Conservation (phyloP, 2,888 invertebrate species). For the Catocala nupta region DNA sequence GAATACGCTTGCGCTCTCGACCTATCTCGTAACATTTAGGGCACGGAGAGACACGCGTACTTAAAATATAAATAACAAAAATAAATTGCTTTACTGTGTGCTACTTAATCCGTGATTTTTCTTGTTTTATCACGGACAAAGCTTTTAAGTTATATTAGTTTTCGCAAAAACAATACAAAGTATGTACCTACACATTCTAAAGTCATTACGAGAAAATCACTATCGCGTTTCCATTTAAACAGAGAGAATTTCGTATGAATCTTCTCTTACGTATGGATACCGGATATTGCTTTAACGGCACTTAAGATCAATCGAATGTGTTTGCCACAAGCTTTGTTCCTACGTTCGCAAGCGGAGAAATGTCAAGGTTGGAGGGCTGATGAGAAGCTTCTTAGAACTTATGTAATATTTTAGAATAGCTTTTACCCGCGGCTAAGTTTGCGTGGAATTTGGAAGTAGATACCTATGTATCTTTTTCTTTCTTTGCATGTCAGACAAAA, state of each 20-base stretch:
- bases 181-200: background rate
- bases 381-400: constrained; percentile 25
- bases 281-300: constrained; percentile 21
- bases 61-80: constrained; percentile 26
- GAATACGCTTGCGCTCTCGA: constrained; percentile 34
- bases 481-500: too few relatives aligned
- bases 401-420: constrained; percentile 32
- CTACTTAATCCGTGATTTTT: constrained; percentile 21
- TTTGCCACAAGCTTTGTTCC: constrained; percentile 19
- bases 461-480: too few relatives aligned
- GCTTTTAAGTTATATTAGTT: constrained; percentile 4
- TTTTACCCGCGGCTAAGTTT: too few relatives aligned
- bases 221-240: background rate
- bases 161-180: background rate
- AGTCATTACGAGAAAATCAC: background rate
- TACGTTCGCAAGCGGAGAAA: constrained; percentile 24
- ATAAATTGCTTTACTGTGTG: constrained; percentile 19
- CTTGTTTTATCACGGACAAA: constrained; percentile 4
- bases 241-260: background rate
- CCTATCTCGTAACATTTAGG: constrained; percentile 31
- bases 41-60: constrained; percentile 13
- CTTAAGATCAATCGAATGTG: constrained; percentile 27
- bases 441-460: too few relatives aligned
- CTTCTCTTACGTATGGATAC: constrained; percentile 10
- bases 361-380: constrained; percentile 25